Percentiles rank a stretch among this genome's conserved stretches.
These are phyloP conservation scores for Rhagonycha lutea DNA, from an alignment of 2,888 invertebrate species.

Conservation along the genomic window DNA sequence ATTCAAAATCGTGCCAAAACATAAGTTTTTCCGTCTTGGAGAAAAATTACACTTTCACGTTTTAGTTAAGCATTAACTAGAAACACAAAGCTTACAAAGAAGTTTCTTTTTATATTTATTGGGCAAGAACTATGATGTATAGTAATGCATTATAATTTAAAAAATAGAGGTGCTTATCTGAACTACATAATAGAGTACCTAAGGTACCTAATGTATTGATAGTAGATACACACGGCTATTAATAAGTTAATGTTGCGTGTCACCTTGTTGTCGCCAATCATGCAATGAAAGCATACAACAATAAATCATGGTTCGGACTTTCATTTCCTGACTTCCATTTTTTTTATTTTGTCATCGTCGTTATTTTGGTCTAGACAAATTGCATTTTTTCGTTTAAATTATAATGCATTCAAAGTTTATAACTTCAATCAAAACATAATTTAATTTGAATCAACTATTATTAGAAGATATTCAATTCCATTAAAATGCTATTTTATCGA, in stretches of 20 bases:
- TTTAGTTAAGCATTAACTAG: neutral
- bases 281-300: constrained; percentile 27
- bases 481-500: neutral
- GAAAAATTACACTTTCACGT: neutral
- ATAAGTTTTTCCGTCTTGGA: neutral
- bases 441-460: neutral
- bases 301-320: constrained; percentile 32
- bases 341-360: constrained; percentile 27
- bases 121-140: neutral
- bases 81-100: neutral
- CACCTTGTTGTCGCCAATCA: constrained; percentile 28
- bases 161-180: neutral
- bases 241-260: constrained; percentile 29
- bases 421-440: neutral
- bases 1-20: neutral
- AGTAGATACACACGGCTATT: constrained; percentile 26
- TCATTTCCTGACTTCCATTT: constrained; percentile 30
- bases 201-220: constrained; percentile 20
- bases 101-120: neutral
- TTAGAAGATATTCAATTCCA: neutral
- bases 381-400: constrained; percentile 9
- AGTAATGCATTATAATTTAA: neutral
- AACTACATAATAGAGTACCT: neutral
- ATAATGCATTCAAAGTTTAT: neutral
- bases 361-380: constrained; percentile 30